Percentiles rank a stretch among this genome's conserved stretches.
Evolutionary conservation across 2,113 vertebrate genomes (phyloP).

Genomic region (Chloropsis cyanopogon): DNA sequence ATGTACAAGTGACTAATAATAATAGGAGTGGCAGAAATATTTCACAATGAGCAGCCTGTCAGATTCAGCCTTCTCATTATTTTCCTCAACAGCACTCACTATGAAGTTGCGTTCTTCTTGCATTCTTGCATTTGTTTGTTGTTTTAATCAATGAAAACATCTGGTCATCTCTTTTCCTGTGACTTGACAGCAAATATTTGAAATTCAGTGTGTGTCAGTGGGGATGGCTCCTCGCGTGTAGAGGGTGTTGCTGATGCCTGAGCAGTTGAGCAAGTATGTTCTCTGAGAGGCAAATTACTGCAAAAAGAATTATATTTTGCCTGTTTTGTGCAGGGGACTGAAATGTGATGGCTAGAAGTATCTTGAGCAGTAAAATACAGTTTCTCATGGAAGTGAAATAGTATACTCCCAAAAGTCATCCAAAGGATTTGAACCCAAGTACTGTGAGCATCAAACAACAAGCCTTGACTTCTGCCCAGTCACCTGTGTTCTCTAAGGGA

Average conservation of each 20-base stretch:
- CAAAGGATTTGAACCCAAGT: background rate
- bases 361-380: background rate
- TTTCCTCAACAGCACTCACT: background rate
- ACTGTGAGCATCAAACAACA: background rate
- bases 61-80: background rate
- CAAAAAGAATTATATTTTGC: background rate
- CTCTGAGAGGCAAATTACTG: background rate
- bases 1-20: background rate
- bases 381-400: background rate
- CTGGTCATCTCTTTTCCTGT: background rate
- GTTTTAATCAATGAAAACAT: background rate
- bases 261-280: background rate
- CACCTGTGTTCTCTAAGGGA: background rate
- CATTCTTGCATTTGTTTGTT: background rate
- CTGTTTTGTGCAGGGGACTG: background rate
- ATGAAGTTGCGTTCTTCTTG: background rate
- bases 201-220: background rate
- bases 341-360: background rate
- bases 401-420: background rate
- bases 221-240: background rate
- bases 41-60: background rate
- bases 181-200: background rate
- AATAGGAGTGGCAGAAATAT: constrained; percentile 12
- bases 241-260: background rate
- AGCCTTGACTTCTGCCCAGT: background rate